Base-by-base conservation (phyloP, 2,888 invertebrate species). In the Ryuthela nishihirai region DNA sequence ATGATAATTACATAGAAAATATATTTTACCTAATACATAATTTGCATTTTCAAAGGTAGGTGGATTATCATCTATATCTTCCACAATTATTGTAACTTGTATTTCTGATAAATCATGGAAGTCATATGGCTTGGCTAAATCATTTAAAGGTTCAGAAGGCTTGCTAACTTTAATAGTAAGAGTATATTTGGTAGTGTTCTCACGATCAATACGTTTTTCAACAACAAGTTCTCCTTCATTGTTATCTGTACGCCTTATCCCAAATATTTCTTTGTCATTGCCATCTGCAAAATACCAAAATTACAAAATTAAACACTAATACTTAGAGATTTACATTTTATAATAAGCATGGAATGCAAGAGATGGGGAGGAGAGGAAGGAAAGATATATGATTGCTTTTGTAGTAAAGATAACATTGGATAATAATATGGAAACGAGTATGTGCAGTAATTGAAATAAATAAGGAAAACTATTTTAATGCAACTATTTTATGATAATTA, bases 41-140 rank as follows among this genome's bases (percentile, higher is more conserved):
- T 80, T 79, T 62, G 82, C 81, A 3, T 80, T 77, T 21, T 78
- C 78, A 60, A 88, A 88, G 64, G 79, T 75, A 0, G 87, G 87
- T 29, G 82, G 72, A 70, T 88, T 87, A 66, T 88, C 88, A 67
- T 88, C 87, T 17, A 86, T 78, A 65, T 88, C 88, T 2, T 80
- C 63, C 0, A 88, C 75, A 69, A 79, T 81, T 2, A 88, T 76
- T 0, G 81, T 69, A 0, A 87, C 76, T 70, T 84, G 83, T 3
- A 83, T 77, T 72, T 65, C 49, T 20, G 59, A 62, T 10, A 67
- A 35, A 56, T 85, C 85, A 1, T 85, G 82, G 0, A 83, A 80
- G 68, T 87, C 85, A 75, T 84, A 77, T 3, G 76, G 75, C 21
- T 64, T 46, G 0, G 45, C 41, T 18, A 55, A 49, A 23, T 48